Evolutionary conservation across 2,888 invertebrate genomes (phyloP).

Genomic region (Scaeva pyrastri): DNA sequence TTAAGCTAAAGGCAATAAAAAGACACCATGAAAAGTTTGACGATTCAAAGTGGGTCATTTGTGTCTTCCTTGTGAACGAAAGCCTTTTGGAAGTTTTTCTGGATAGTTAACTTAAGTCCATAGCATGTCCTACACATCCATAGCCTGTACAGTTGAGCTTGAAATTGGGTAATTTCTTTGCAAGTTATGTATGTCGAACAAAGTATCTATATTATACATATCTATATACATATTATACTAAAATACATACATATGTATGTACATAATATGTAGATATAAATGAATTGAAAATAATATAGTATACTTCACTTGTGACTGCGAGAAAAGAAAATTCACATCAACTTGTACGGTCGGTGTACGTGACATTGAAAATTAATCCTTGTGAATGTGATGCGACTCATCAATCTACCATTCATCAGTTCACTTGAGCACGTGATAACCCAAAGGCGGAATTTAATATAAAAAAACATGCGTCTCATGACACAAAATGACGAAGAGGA

Average conservation of each 20-base stretch:
- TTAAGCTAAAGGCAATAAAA: no score
- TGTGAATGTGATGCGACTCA: constrained; percentile 71
- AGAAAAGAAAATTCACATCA: constrained; percentile 66
- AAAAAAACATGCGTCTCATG: constrained; percentile 63
- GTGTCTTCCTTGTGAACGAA: neutral
- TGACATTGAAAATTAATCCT: constrained; percentile 74
- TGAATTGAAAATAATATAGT: constrained; percentile 52
- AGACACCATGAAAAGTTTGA: neutral
- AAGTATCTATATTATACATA: no score
- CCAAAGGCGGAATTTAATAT: constrained; percentile 65
- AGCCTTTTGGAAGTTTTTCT: neutral
- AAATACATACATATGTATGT: neutral
- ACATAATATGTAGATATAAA: neutral
- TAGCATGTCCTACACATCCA: neutral
- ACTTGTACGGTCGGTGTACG: constrained; percentile 70
- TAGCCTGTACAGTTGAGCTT: neutral
- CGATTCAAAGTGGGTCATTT: neutral
- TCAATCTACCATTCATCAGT: constrained; percentile 71
- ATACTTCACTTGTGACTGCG: constrained; percentile 52
- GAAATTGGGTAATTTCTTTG: constrained; percentile 11
- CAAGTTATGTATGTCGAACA: no score
- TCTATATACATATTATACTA: no score
- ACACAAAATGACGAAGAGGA: constrained; percentile 28
- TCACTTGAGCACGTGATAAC: constrained; percentile 72
- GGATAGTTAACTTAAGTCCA: neutral